A percentile compares a stretch with the other conserved stretches of the same genome.
Conservation (phyloP, 1,140 invertebrate genomes). For the Diuraphis noxia region DNA sequence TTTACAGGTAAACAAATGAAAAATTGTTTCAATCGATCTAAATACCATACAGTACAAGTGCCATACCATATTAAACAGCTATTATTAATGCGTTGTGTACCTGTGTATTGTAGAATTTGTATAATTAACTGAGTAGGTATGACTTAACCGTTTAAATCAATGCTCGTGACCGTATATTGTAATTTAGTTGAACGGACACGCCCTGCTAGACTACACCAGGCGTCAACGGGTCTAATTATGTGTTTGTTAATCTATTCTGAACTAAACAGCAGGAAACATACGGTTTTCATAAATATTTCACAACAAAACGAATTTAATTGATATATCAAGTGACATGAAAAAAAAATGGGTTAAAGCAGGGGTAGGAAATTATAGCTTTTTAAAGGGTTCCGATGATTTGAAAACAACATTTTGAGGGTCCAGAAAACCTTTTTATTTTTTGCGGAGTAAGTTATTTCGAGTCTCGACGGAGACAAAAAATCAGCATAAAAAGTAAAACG, state of each 20-base stretch:
- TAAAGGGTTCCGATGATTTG: too few relatives aligned
- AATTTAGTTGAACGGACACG: background rate
- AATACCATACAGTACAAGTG: background rate
- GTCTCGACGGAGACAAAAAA: too few relatives aligned
- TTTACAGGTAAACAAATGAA: background rate
- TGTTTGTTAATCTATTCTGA: background rate
- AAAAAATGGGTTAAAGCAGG: too few relatives aligned
- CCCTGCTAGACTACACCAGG: background rate
- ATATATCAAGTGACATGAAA: too few relatives aligned
- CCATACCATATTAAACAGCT: background rate
- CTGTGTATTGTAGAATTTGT: background rate
- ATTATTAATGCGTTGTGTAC: background rate
- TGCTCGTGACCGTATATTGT: background rate
- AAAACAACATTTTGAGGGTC: too few relatives aligned
- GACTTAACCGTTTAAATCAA: background rate
- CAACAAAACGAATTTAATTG: background rate
- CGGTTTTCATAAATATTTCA: background rate
- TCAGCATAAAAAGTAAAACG: too few relatives aligned
- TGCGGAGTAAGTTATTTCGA: too few relatives aligned
- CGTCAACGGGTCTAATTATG: background rate
- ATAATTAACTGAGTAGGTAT: background rate
- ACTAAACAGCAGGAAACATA: background rate
- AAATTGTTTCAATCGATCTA: background rate
- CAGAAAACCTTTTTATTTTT: too few relatives aligned
- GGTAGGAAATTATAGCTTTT: too few relatives aligned